Base-by-base conservation (phyloP, 2,797 vertebrate genomes). In the Ceyx erithaca region DNA sequence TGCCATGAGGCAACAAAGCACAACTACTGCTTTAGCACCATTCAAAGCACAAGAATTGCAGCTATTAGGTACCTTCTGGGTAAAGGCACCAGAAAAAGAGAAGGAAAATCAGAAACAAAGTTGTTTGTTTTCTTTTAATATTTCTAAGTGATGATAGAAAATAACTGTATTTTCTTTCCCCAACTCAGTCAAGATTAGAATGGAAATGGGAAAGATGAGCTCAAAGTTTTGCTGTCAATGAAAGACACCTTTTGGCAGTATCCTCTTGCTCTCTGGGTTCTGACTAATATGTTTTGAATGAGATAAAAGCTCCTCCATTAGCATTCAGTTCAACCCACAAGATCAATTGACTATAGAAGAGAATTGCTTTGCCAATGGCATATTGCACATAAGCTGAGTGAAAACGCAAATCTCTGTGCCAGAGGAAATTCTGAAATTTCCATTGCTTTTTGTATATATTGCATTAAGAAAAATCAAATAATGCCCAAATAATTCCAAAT, bases 331-430 rank as follows among this genome's bases (percentile, higher is more conserved):
- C 93, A 92, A 80, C 83, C 93, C 90, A 88, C 87, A 90, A 26
- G 71, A 77, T 68, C 71, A 75, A 62, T 2, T 71, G 85, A 78
- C 78, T 82, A 49, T 1, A 68, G 83, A 69, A 82, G 40, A 62
- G 85, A 94, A 90, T n/a, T 89, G 61, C 64, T 85, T 93, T 96
- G 92, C 90, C 91, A 92, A 54, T 82, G 88, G 94, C 88, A 62
- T 13, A 64, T 23, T 75, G 77, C 87, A 83, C 67, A 55, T 48
- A 82, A 87, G 76, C 68, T 20, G 83, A 86, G 58, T 28, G 57
- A 90, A 92, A 93, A 68, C 1, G 2, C 43, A 63, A 85, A 91
- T 82, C 80, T 73, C 52, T 9, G 2, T 26, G 83, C 90, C 84
- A 90, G 68, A 90, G 91, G 91, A 90, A 92, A 89, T 71, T 81